Conservation (phyloP, 2,113 vertebrate genomes). For the Mirza zaza region DNA sequence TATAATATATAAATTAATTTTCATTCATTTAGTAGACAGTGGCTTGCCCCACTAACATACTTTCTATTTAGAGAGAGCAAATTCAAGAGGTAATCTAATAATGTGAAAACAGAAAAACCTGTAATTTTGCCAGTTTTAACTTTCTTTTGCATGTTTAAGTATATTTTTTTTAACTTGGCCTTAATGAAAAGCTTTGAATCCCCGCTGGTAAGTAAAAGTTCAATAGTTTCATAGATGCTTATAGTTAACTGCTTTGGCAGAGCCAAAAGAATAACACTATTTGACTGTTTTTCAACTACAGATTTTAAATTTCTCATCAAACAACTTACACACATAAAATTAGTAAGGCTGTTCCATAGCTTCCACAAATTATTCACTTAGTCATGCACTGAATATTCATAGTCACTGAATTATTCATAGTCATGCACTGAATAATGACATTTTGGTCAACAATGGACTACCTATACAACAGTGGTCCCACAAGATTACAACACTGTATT, state of each 20-base stretch:
- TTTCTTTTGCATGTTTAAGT: not conserved
- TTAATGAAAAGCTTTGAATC: not conserved
- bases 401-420: not conserved
- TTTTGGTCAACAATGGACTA: not conserved
- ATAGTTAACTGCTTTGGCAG: not conserved
- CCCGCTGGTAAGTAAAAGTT: not conserved
- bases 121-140: not conserved
- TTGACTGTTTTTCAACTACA: not conserved
- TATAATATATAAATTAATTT: not conserved
- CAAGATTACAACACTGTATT: not conserved
- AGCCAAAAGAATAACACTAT: not conserved
- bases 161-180: not conserved
- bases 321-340: not conserved
- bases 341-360: not conserved
- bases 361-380: not conserved
- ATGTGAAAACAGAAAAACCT: not conserved
- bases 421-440: not conserved
- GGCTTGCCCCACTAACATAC: not conserved
- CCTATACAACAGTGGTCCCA: not conserved
- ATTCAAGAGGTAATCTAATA: slow-evolving; percentile 1
- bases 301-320: slow-evolving; percentile 25
- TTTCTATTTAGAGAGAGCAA: slow-evolving; percentile 13
- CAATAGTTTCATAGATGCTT: not conserved
- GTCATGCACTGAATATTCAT: not conserved
- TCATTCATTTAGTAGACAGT: not conserved